Percentiles rank a stretch among this genome's conserved stretches.
phyloP scores from a whole-genome alignment of 2,113 vertebrate genomes.

The Procapra przewalskii region DNA sequence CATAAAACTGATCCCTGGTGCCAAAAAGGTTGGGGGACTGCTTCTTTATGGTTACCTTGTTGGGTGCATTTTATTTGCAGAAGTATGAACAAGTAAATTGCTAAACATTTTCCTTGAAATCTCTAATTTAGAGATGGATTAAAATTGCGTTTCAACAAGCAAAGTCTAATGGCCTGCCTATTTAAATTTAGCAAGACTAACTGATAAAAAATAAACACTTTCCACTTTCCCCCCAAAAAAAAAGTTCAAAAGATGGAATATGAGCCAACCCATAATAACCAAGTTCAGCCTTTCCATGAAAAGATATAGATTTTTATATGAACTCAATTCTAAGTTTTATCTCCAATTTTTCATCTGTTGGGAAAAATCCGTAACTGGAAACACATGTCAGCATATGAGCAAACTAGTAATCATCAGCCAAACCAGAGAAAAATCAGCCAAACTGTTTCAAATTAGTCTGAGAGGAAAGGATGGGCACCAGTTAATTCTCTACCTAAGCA shows the following conservation, averaged over 20 bases:
- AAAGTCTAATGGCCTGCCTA: background rate
- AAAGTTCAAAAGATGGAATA: background rate
- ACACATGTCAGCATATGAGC: background rate
- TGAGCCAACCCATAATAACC: background rate
- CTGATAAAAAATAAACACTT: background rate
- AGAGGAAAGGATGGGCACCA: background rate
- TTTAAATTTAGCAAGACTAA: background rate
- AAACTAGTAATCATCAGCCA: background rate
- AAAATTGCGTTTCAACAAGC: background rate
- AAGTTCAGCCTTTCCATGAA: conserved; percentile 8
- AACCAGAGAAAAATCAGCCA: background rate
- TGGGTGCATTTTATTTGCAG: background rate
- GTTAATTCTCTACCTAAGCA: background rate
- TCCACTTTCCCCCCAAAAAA: background rate
- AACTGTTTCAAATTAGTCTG: background rate
- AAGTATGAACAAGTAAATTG: background rate
- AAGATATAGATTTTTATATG: background rate
- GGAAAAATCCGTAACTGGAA: background rate
- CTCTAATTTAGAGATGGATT: background rate
- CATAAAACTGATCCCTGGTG: background rate
- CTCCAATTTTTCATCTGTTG: background rate
- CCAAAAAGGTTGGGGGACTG: background rate
- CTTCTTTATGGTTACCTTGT: background rate
- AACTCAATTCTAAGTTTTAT: background rate
- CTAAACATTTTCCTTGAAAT: background rate